These are phyloP conservation scores for Podilymbus podiceps DNA, from an alignment of 2,113 vertebrate genomes.

Conservation along the genomic window DNA sequence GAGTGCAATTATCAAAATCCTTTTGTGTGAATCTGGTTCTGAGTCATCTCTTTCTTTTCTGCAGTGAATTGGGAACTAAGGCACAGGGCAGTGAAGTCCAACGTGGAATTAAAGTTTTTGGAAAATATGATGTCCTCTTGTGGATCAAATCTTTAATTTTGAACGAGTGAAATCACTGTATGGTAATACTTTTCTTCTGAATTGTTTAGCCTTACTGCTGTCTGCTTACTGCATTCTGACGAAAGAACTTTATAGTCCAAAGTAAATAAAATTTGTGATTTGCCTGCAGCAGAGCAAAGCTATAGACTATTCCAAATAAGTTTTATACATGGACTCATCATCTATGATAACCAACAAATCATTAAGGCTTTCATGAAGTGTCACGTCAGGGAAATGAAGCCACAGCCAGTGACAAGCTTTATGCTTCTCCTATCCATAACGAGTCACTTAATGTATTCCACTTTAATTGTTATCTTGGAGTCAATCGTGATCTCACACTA, in stretches of 20 bases:
- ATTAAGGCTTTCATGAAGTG: neutral
- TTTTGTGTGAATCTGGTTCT: neutral
- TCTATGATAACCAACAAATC: neutral
- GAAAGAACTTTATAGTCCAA: neutral
- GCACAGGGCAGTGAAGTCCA: neutral
- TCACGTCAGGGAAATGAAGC: slow-evolving; percentile 30
- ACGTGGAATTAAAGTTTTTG: neutral
- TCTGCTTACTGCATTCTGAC: neutral
- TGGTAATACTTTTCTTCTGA: neutral
- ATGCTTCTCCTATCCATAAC: slow-evolving; percentile 44
- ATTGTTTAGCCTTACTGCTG: neutral
- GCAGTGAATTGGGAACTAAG: neutral
- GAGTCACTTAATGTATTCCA: slow-evolving; percentile 65
- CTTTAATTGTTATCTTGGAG: slow-evolving; percentile 64
- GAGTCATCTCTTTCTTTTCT: neutral
- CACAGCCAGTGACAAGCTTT: slow-evolving; percentile 50
- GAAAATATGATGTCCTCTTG: neutral
- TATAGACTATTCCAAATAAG: neutral
- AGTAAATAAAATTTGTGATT: neutral
- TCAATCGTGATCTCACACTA: slow-evolving; percentile 43
- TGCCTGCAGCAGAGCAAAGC: neutral
- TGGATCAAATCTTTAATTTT: neutral
- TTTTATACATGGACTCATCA: neutral
- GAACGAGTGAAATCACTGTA: neutral
- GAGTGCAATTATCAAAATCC: neutral